A percentile compares a stretch with the other conserved stretches of the same genome.
These are phyloP conservation scores for Charaxes varanes DNA, from an alignment of 1,140 invertebrate species.

Conservation along the genomic window DNA sequence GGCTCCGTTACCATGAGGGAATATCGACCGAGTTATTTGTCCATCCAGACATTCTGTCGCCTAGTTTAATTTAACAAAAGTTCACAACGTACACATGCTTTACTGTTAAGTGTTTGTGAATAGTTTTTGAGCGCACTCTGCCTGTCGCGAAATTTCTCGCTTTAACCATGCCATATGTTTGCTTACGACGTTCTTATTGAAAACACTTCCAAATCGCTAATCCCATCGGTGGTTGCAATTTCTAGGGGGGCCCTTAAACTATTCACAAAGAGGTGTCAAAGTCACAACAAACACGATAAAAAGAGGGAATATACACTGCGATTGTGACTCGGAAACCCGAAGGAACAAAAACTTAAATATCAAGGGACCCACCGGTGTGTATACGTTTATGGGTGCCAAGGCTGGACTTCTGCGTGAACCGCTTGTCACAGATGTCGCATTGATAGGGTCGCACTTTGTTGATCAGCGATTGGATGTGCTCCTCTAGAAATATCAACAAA, in stretches of 20 bases:
- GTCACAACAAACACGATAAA: slow-evolving; percentile 53
- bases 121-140: slow-evolving; percentile 73
- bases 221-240: slow-evolving; percentile 22
- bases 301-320: slow-evolving; percentile 20
- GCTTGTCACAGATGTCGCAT: slow-evolving; percentile 84
- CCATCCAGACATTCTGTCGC: slow-evolving; percentile 62
- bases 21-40: slow-evolving; percentile 63
- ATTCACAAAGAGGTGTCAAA: slow-evolving; percentile 71
- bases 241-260: slow-evolving; percentile 67
- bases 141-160: slow-evolving; percentile 41
- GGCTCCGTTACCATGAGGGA: slow-evolving; percentile 59
- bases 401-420: slow-evolving; percentile 86
- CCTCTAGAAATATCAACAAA: slow-evolving; percentile 74
- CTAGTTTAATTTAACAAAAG: slow-evolving; percentile 52
- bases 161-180: too few relatives aligned
- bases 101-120: slow-evolving; percentile 69
- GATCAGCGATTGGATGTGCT: slow-evolving; percentile 76
- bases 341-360: slow-evolving; percentile 60
- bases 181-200: too few relatives aligned
- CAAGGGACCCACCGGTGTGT: slow-evolving; percentile 81
- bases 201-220: slow-evolving; percentile 55
- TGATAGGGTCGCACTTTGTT: slow-evolving; percentile 82
- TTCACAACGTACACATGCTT: slow-evolving; percentile 73
- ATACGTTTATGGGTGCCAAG: slow-evolving; percentile 89
- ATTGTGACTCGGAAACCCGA: slow-evolving; percentile 65